Conservation (phyloP, 2,797 vertebrate genomes). For the Sarcophilus harrisii region DNA sequence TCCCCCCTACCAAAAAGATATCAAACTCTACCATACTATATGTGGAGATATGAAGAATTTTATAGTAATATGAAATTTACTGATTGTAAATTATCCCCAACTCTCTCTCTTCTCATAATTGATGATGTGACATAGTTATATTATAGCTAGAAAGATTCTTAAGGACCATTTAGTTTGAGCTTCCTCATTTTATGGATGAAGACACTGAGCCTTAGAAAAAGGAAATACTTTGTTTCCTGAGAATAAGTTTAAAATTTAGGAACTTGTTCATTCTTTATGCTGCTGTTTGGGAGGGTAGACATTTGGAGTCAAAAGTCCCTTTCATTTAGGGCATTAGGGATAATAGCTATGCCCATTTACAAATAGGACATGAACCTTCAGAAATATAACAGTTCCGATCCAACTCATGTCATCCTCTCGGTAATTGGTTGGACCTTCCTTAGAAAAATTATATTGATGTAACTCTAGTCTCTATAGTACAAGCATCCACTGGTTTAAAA, state of each 20-base stretch:
- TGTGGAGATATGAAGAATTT: neutral
- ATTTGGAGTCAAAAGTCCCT: neutral
- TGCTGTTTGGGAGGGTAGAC: neutral
- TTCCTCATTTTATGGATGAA: neutral
- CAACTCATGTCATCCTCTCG: neutral
- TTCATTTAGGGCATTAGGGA: neutral
- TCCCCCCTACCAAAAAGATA: neutral
- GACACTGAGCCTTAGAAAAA: neutral
- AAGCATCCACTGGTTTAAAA: neutral
- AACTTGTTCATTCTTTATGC: neutral
- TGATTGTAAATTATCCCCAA: neutral
- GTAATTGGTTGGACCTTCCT: neutral
- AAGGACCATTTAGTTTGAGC: neutral
- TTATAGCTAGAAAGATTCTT: neutral
- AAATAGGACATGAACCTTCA: neutral
- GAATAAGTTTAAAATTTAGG: neutral
- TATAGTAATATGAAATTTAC: neutral
- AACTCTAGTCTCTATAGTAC: neutral
- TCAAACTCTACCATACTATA: neutral
- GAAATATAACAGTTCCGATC: neutral
- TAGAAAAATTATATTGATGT: neutral
- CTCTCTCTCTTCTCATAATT: neutral
- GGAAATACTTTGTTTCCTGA: neutral
- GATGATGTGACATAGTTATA: neutral
- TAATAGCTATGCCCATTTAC: neutral